A percentile compares a stretch with the other conserved stretches of the same genome.
Evolutionary conservation across 2,888 invertebrate genomes (phyloP).

Genomic region (Drosophila mimica): DNA sequence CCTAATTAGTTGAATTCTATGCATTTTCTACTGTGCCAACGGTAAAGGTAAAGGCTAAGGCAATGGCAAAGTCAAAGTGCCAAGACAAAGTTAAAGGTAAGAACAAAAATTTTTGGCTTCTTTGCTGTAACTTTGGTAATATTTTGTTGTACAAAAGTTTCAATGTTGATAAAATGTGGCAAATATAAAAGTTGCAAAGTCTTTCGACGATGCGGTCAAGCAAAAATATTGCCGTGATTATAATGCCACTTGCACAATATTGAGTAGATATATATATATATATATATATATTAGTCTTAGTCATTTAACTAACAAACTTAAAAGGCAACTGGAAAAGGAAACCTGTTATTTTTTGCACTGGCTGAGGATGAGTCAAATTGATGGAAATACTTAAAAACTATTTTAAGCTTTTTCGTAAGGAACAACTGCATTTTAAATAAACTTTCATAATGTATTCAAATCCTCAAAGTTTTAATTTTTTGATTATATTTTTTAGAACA

Average conservation of each 20-base stretch:
- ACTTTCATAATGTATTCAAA: neutral
- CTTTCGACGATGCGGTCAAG: conserved; percentile 34
- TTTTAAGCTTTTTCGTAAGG: neutral
- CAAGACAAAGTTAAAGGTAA: conserved; percentile 20
- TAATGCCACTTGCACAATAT: conserved; percentile 25
- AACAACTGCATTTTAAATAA: neutral
- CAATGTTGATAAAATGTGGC: conserved; percentile 77
- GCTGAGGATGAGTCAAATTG: neutral
- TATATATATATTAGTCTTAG: conserved; percentile 7
- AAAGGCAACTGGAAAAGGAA: neutral
- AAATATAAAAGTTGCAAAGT: conserved; percentile 65
- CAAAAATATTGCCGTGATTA: conserved; percentile 46
- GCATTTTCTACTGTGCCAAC: conserved; percentile 55
- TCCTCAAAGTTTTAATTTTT: neutral
- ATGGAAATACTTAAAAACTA: neutral
- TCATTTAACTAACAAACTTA: conserved; percentile 8
- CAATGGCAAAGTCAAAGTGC: conserved; percentile 10
- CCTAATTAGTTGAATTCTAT: conserved; percentile 80
- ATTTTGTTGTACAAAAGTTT: conserved; percentile 77
- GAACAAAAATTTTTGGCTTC: conserved; percentile 58
- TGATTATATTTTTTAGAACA: neutral
- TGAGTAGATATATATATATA: conserved; percentile 14
- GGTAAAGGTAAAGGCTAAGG: conserved; percentile 11
- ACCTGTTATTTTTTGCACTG: neutral
- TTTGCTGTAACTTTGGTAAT: conserved; percentile 77